Percentiles rank a stretch among this genome's conserved stretches.
Conservation (phyloP, 2,888 invertebrate species). For the Microctonus brassicae region DNA sequence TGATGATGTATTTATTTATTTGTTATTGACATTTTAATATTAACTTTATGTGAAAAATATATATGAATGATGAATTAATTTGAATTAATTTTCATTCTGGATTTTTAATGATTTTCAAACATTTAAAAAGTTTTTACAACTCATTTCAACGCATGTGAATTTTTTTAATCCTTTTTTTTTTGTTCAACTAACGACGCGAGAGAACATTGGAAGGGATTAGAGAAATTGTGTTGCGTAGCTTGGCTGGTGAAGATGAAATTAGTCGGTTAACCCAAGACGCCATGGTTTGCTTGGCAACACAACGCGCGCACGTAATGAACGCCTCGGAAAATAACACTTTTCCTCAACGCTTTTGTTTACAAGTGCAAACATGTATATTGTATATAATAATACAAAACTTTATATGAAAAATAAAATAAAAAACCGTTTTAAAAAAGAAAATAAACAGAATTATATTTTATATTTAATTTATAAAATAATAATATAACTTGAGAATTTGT, state of each 20-base stretch:
- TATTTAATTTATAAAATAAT: neutral
- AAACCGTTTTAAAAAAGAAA: too few relatives aligned
- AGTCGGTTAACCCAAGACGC: slow-evolving; percentile 40
- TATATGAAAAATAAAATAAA: too few relatives aligned
- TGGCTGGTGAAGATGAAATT: slow-evolving; percentile 43
- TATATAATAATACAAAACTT: too few relatives aligned
- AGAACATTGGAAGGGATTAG: slow-evolving; percentile 9
- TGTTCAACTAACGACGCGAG: slow-evolving; percentile 4
- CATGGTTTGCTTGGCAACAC: slow-evolving; percentile 11
- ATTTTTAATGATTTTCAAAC: neutral
- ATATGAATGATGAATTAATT: too few relatives aligned
- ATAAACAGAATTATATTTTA: too few relatives aligned
- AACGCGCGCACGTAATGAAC: slow-evolving; percentile 9
- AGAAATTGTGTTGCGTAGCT: slow-evolving; percentile 24
- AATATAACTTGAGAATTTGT: neutral
- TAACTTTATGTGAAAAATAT: too few relatives aligned
- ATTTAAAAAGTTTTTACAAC: neutral
- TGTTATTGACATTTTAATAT: too few relatives aligned
- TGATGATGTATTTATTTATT: too few relatives aligned
- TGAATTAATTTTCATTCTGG: neutral
- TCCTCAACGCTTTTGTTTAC: neutral
- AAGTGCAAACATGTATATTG: neutral
- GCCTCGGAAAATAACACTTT: slow-evolving; percentile 5
- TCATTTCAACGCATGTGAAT: neutral
- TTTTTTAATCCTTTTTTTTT: slow-evolving; percentile 2